Evolutionary conservation across 2,797 vertebrate genomes (phyloP).

Genomic region (Schizopygopsis malacanthus): DNA sequence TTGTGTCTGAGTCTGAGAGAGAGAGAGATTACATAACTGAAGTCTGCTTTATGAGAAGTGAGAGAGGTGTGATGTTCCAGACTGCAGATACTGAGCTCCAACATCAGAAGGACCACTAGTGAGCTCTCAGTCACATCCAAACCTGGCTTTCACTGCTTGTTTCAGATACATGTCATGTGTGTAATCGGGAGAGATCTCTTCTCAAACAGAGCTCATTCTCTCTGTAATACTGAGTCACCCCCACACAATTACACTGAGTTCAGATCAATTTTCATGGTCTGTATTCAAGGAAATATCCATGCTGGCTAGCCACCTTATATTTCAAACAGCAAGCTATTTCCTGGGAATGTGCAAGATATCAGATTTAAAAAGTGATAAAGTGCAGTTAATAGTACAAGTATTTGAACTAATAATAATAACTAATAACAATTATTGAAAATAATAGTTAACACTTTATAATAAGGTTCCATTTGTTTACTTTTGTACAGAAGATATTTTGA

Average conservation of each 20-base stretch:
- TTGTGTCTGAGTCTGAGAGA: conserved; percentile 61
- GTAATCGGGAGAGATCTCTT: background rate
- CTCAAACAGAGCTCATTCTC: background rate
- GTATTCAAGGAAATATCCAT: background rate
- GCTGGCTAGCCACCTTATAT: background rate
- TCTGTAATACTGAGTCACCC: background rate
- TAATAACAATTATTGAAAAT: background rate
- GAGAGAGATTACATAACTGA: conserved; percentile 69
- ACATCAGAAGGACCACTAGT: conserved; percentile 24
- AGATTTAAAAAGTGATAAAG: background rate
- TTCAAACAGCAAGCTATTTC: background rate
- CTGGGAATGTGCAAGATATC: background rate
- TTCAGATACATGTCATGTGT: background rate
- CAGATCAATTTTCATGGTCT: background rate
- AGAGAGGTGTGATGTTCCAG: conserved; percentile 53
- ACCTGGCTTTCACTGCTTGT: conserved; percentile 1
- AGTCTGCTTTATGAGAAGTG: conserved; percentile 70
- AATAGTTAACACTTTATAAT: background rate
- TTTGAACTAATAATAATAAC: background rate
- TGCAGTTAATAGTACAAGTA: background rate
- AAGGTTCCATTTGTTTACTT: background rate
- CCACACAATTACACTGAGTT: background rate
- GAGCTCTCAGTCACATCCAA: conserved; percentile 9
- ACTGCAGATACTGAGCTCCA: conserved; percentile 40
- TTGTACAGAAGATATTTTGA: background rate